Conservation (phyloP, 2,797 vertebrate genomes). For the Sparus aurata region DNA sequence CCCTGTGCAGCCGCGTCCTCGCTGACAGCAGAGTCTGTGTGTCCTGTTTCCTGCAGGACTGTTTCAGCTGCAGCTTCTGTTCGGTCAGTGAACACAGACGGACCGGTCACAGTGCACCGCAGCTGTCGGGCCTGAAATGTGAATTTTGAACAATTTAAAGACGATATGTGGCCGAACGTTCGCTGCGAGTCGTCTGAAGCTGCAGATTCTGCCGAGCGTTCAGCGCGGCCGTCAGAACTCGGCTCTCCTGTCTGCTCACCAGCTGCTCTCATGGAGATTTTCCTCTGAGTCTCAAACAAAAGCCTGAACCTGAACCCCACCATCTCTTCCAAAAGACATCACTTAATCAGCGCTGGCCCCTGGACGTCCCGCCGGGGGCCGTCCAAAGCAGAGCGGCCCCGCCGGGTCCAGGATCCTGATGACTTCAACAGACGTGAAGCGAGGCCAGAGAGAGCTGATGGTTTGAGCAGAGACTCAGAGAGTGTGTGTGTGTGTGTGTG, state of each 20-base stretch:
- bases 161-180: no score
- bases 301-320: conserved; percentile 57
- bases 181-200: no score
- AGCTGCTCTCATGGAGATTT: conserved; percentile 72
- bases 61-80: no score
- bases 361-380: conserved; percentile 59
- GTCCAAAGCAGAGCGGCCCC: conserved; percentile 54
- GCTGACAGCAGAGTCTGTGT: no score
- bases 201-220: no score
- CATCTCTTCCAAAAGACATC: conserved; percentile 68
- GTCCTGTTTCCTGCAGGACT: no score
- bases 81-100: no score
- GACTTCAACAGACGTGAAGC: conserved; percentile 67
- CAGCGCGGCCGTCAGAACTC: no score
- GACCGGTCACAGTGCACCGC: no score
- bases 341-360: conserved; percentile 78
- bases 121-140: no score
- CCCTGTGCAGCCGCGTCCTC: no score
- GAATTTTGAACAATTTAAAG: no score
- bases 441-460: conserved; percentile 57
- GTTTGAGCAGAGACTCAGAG: conserved; percentile 60
- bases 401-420: conserved; percentile 71
- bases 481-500: conserved; percentile 21
- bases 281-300: conserved; percentile 70
- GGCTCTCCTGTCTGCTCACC: conserved; percentile 7